Base-by-base conservation (phyloP, 2,888 invertebrate species). In the Eupithecia inturbata region DNA sequence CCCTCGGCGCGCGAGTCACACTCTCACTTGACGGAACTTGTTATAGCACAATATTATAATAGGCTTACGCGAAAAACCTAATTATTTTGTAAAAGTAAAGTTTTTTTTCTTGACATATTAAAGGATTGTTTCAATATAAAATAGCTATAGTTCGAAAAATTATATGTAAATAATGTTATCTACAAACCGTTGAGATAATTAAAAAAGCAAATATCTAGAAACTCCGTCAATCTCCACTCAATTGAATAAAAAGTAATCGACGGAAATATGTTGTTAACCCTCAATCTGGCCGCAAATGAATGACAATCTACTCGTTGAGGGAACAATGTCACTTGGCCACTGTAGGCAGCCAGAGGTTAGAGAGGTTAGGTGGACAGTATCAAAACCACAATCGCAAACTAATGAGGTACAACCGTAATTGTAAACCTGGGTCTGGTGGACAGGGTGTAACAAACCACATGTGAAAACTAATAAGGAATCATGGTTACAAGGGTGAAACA, bases 211-310 rank as follows among this genome's bases (percentile, higher is more conserved):
- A 22, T 2, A 45, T 22, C 10, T 9, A 22, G 49, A 53, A 53
- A 31, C 57, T 57, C 57, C 26, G 36, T 22, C 66, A 41, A 66
- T 41, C 64, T 66, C 66, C 70, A 16, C 68, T 73, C 76, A 88
- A 89, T 89, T 89, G 89, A 88, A 90, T 89, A 86, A 87, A 85
- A 86, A 83, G 82, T 83, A 79, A 81, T 49, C 49, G 63, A 77
- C 85, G 84, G 86, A 86, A 85, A 85, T 82, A 82, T 82, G 83
- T 85, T 86, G 87, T 86, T 86, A 87, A 82, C 86, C 82, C 83
- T 72, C 81, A 82, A 81, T 82, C 83, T 81, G 78, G 76, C 76
- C 78, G 79, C 84, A 88, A 90, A 89, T 88, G 84, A 88, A 87
- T 86, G 83, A 88, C 88, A 89, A 89, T 89, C 80, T 87, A 82